phyloP scores from a whole-genome alignment of 2,113 vertebrate genomes.

The Carollia perspicillata region DNA sequence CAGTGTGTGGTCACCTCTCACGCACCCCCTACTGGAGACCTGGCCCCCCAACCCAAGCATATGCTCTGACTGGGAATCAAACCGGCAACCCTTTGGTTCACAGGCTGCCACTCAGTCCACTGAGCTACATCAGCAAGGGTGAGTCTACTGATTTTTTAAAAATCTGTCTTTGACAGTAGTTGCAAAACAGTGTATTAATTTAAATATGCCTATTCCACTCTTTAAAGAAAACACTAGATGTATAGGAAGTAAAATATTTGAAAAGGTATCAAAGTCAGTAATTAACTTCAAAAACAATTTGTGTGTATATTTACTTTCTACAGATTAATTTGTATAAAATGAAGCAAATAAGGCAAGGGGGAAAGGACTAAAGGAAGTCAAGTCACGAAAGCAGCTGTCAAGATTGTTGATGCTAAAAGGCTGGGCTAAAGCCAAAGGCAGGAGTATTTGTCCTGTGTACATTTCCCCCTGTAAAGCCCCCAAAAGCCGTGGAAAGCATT shows the following conservation, averaged over 20 bases:
- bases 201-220: neutral
- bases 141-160: neutral
- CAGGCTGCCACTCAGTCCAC: no score
- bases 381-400: constrained; percentile 67
- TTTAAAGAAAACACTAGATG: neutral
- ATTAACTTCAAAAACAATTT: constrained; percentile 42
- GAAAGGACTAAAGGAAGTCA: constrained; percentile 50
- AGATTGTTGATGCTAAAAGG: constrained; percentile 56
- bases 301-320: neutral
- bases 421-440: constrained; percentile 45
- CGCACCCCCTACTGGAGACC: no score
- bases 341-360: neutral
- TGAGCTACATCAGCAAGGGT: no score
- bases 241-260: constrained; percentile 45
- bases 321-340: constrained; percentile 21
- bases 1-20: no score
- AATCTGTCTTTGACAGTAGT: neutral
- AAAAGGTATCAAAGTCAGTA: constrained; percentile 41
- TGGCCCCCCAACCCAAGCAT: no score
- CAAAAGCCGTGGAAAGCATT: constrained; percentile 47
- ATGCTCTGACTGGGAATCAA: no score
- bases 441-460: neutral
- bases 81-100: no score
- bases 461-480: constrained; percentile 29
- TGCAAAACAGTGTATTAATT: neutral